Conservation (phyloP, 2,888 invertebrate species). For the Saturnia pavonia region DNA sequence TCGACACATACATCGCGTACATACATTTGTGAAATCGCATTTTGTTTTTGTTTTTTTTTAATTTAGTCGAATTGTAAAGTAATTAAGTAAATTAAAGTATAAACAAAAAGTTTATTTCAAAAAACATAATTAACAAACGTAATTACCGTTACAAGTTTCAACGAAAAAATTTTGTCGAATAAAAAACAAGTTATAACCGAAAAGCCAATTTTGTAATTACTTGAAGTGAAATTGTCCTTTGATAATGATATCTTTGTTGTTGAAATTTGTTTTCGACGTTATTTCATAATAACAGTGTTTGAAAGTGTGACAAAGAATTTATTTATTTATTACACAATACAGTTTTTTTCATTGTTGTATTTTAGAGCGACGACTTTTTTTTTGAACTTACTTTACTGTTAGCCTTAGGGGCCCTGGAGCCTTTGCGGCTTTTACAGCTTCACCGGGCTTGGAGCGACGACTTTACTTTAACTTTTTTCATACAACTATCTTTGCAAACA, state of each 20-base stretch:
- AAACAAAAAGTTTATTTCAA: neutral
- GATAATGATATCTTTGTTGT: constrained; percentile 30
- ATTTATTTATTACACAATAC: neutral
- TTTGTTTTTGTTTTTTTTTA: neutral
- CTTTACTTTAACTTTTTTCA: too few species aligned
- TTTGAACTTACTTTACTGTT: too few species aligned
- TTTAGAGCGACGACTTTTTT: neutral
- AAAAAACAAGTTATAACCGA: constrained; percentile 6
- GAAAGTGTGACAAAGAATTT: constrained; percentile 2
- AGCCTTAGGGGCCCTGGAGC: too few species aligned
- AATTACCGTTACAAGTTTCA: constrained; percentile 14
- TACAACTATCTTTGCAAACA: too few species aligned
- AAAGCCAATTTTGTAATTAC: constrained; percentile 33
- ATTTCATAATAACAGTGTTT: constrained; percentile 26
- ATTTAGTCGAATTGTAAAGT: neutral
- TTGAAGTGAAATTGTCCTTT: constrained; percentile 33
- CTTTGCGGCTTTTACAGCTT: too few species aligned
- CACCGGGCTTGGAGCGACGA: too few species aligned
- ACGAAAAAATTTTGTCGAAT: neutral
- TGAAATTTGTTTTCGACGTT: constrained; percentile 19
- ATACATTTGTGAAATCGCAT: neutral
- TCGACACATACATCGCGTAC: too few species aligned
- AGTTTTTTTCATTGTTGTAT: neutral
- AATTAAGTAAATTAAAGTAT: neutral
- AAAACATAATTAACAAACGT: neutral